Conservation (phyloP, 2,888 invertebrate species). For the Dryobotodes eremita region DNA sequence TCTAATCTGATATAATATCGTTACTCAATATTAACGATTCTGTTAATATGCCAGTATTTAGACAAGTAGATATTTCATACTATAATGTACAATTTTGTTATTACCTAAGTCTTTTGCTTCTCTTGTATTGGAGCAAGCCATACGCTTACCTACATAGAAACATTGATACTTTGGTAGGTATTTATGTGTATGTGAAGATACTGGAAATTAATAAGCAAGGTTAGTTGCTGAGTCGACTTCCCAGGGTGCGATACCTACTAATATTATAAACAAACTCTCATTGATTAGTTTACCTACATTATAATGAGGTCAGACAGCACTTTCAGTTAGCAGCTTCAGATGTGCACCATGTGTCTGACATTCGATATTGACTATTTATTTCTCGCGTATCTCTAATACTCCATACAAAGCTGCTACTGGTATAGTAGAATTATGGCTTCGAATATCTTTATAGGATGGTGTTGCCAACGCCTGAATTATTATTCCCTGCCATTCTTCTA, state of each 20-base stretch:
- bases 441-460: neutral
- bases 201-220: no score
- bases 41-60: neutral
- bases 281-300: slow-evolving; percentile 1
- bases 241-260: no score
- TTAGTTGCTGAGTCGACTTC: no score
- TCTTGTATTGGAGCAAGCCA: neutral
- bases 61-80: neutral
- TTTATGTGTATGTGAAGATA: neutral
- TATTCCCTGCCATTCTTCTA: neutral
- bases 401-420: neutral
- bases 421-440: neutral
- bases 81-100: neutral
- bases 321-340: slow-evolving; percentile 16
- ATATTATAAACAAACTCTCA: neutral
- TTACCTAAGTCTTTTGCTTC: neutral
- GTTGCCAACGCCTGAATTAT: neutral
- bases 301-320: slow-evolving; percentile 3
- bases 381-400: neutral
- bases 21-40: neutral
- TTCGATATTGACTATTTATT: slow-evolving; percentile 44
- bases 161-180: neutral
- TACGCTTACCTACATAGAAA: neutral
- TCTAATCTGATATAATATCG: neutral
- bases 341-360: slow-evolving; percentile 47